Evolutionary conservation across 2,888 invertebrate genomes (phyloP), one percentile per base, ranked within the genome.

Genomic region (Choristoneura rosaceana): DNA sequence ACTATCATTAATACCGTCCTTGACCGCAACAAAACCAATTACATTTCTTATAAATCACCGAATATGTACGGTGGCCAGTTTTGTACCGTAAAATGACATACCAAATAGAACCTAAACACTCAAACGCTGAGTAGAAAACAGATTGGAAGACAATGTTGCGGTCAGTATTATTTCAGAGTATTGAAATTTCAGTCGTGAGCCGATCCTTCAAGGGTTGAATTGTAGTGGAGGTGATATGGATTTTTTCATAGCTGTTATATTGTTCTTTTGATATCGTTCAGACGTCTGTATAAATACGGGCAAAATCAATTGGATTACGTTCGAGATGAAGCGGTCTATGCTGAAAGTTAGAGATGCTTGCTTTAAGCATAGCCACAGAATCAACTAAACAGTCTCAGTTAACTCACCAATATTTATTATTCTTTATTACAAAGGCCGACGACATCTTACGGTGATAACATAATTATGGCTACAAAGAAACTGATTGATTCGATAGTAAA

Each of bases 1-100:
- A 89, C 85, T 86, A 84, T 84, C 87, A 85, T 90, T 90, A 90
- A 87, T 87, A 77, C 84, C 78, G 84, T 81, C 89, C 89, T 89
- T 88, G 88, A 85, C 87, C 86, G 80, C 87, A 89, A 89, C 89
- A 90, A 90, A 90, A 88, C 87, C 90, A 90, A 90, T 90, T 90
- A 89, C 86, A 85, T 84, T 85, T 82, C 83, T 83, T 82, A 90
- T 91, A 90, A 91, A 90, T 90, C 90, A 90, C 84, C 76, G 78
- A 79, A 82, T 82, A 82, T 82, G 83, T 81, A 75, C 78, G 76
- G 52, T 71, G 76, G 76, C 74, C 76, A 75, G 67, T 62, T 70
- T 62, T 59, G 33, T 73, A 47, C 9, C 15, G 47, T 63, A 50
- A 12, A 15, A 15, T n/a, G 4, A 59, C 60, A 45, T n/a, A 8